phyloP scores from a whole-genome alignment of 2,888 invertebrate genomes.

The Harpalus rubripes region DNA sequence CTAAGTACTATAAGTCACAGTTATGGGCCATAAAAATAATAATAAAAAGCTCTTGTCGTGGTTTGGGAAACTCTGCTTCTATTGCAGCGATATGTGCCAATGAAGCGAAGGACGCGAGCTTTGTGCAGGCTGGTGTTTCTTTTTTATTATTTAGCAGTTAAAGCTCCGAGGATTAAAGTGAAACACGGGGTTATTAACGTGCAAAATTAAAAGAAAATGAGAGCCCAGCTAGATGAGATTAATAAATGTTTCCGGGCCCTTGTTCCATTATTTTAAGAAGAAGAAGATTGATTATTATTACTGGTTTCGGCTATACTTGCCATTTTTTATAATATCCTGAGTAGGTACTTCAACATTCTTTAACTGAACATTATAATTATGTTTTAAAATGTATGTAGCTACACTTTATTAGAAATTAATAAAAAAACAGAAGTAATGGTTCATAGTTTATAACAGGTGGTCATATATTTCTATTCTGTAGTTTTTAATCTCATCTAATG shows the following conservation, averaged over 20 bases:
- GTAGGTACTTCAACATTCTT: not conserved
- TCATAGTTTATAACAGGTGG: too few relatives aligned
- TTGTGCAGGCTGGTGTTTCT: not conserved
- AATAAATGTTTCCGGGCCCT: conserved; percentile 6
- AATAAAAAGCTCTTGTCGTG: not conserved
- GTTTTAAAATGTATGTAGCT: too few relatives aligned
- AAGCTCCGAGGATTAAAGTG: conserved; percentile 32
- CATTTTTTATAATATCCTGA: not conserved
- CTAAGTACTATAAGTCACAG: not conserved
- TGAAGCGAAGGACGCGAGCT: conserved; percentile 20
- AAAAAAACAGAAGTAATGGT: too few relatives aligned
- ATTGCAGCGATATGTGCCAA: conserved; percentile 10
- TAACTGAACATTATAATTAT: not conserved
- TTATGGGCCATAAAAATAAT: not conserved
- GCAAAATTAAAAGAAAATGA: conserved; percentile 37
- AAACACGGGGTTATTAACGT: conserved; percentile 24
- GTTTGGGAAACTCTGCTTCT: not conserved
- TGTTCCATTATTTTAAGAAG: not conserved
- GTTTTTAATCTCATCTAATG: too few relatives aligned
- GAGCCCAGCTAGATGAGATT: not conserved
- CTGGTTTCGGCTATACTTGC: not conserved
- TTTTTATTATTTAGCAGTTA: conserved; percentile 35
- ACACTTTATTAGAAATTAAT: too few relatives aligned
- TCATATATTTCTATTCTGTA: too few relatives aligned
- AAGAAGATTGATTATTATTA: not conserved